phyloP scores from a whole-genome alignment of 2,113 vertebrate species.

The Leucoraja erinaceus region DNA sequence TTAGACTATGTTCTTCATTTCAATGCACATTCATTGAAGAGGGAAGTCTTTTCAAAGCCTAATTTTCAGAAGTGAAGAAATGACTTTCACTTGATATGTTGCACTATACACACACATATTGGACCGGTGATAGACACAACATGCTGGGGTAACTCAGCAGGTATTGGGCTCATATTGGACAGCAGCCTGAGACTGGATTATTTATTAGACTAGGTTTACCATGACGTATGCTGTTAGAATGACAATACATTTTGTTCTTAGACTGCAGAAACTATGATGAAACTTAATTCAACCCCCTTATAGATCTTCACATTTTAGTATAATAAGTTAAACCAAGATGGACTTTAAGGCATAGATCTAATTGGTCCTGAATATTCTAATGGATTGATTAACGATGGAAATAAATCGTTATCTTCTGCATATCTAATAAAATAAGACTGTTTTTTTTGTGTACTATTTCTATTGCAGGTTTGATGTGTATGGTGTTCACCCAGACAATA shows the following conservation, averaged over 20 bases:
- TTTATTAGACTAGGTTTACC: too few species aligned
- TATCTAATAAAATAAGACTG: not conserved
- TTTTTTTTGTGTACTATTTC: not conserved
- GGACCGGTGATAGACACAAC: too few species aligned
- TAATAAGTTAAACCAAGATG: not conserved
- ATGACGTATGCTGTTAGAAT: not conserved
- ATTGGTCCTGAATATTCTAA: not conserved
- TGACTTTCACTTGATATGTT: too few species aligned
- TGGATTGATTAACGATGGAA: not conserved
- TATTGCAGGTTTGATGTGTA: conserved; percentile 53
- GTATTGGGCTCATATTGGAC: too few species aligned
- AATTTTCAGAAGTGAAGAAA: too few species aligned
- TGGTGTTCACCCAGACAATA: conserved; percentile 47
- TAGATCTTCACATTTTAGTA: not conserved
- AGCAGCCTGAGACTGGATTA: too few species aligned
- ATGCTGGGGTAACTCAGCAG: too few species aligned
- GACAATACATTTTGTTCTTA: not conserved
- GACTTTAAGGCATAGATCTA: not conserved
- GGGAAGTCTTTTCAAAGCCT: too few species aligned
- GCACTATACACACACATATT: too few species aligned
- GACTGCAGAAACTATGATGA: not conserved
- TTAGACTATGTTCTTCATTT: too few species aligned
- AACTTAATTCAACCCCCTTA: not conserved
- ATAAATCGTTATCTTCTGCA: not conserved
- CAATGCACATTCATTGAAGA: too few species aligned